Percentiles rank a stretch among this genome's conserved stretches.
These are phyloP conservation scores for Drosophila arizonae DNA, from an alignment of 1,140 invertebrate species.

Conservation along the genomic window DNA sequence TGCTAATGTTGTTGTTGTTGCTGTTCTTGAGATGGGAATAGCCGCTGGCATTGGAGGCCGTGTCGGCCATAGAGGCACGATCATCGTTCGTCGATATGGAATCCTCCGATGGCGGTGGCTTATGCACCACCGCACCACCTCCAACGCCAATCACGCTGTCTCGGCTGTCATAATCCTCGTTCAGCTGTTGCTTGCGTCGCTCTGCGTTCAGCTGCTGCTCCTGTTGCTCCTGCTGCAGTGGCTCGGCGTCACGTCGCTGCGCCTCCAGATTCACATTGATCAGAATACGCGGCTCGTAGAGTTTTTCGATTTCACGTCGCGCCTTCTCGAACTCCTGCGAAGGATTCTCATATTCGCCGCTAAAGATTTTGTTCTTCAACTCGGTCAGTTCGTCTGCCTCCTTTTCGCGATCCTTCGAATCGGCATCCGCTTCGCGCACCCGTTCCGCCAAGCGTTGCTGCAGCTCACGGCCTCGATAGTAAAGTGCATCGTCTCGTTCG, in stretches of 20 bases:
- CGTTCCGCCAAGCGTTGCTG: conserved; percentile 93
- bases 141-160: background rate
- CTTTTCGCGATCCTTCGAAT: conserved; percentile 93
- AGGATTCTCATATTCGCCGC: conserved; percentile 88
- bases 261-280: conserved; percentile 85
- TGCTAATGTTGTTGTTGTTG: conserved; percentile 47
- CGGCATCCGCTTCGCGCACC: conserved; percentile 95
- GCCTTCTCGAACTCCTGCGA: conserved; percentile 91
- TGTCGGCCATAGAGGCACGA: conserved; percentile 58
- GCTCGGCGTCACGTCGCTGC: conserved; percentile 28
- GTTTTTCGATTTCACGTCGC: conserved; percentile 90
- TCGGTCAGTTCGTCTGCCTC: conserved; percentile 97
- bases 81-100: conserved; percentile 74
- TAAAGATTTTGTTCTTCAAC: conserved; percentile 91
- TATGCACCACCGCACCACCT: background rate
- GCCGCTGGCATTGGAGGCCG: conserved; percentile 65
- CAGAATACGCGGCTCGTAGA: conserved; percentile 91
- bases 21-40: conserved; percentile 52
- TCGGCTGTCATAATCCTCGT: conserved; percentile 29
- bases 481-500: conserved; percentile 97
- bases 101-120: conserved; percentile 47
- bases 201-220: conserved; percentile 10
- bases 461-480: conserved; percentile 96
- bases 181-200: conserved; percentile 21
- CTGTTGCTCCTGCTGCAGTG: conserved; percentile 5